phyloP scores from a whole-genome alignment of 1,140 invertebrate genomes.

The Formica selysi region DNA sequence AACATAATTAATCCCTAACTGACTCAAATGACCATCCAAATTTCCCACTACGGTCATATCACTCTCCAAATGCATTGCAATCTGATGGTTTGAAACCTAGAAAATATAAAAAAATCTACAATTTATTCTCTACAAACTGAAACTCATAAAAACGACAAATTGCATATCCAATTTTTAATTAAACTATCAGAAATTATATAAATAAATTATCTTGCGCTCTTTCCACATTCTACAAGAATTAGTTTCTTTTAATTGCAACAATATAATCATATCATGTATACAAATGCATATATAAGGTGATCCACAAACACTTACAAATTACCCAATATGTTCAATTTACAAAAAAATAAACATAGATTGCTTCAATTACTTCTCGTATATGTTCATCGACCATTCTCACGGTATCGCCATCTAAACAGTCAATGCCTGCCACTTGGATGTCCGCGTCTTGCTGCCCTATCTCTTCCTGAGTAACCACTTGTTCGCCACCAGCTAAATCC shows the following conservation, averaged over 20 bases:
- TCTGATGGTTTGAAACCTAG: slow-evolving; percentile 83
- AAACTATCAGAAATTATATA: not conserved
- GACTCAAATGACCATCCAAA: slow-evolving; percentile 80
- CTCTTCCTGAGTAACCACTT: slow-evolving; percentile 82
- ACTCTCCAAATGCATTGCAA: slow-evolving; percentile 83
- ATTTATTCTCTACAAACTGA: not conserved
- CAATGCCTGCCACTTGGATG: slow-evolving; percentile 82
- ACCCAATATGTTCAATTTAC: not conserved
- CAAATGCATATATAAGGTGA: not conserved
- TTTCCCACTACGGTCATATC: slow-evolving; percentile 85
- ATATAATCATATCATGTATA: not conserved
- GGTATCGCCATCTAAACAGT: slow-evolving; percentile 83
- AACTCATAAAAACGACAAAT: not conserved
- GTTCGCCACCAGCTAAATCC: slow-evolving; percentile 79
- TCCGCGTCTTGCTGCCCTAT: slow-evolving; percentile 80
- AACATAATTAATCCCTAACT: slow-evolving; percentile 85
- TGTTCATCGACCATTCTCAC: slow-evolving; percentile 83
- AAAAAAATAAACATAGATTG: not conserved
- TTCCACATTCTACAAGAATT: not conserved
- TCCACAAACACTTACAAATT: not conserved
- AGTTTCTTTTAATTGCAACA: not conserved
- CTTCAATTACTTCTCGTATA: slow-evolving; percentile 78
- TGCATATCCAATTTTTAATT: slow-evolving; percentile 22
- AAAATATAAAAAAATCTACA: slow-evolving; percentile 27
- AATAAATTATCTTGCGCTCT: slow-evolving; percentile 4